Conservation (phyloP, 2,113 vertebrate species). For the Malurus alboscapulatus region DNA sequence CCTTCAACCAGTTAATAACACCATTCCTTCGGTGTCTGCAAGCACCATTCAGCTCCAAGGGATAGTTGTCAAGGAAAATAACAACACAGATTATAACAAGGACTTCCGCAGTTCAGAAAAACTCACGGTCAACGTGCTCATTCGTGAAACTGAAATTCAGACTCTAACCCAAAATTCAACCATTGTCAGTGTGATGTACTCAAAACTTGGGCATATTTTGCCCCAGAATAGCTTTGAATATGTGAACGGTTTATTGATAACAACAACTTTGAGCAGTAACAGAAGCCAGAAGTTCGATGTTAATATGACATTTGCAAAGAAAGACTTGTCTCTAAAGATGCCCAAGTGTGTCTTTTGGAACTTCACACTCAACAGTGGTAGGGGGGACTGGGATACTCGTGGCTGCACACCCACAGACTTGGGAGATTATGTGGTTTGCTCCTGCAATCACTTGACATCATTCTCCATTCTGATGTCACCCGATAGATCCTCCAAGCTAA, state of each 20-base stretch:
- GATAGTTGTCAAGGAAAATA: not conserved
- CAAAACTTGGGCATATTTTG: slow-evolving; percentile 69
- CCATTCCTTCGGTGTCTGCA: not conserved
- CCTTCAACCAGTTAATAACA: slow-evolving; percentile 7
- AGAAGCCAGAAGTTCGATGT: slow-evolving; percentile 37
- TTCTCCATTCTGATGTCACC: slow-evolving; percentile 88
- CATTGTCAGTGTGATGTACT: slow-evolving; percentile 73
- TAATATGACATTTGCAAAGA: slow-evolving; percentile 72
- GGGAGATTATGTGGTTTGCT: slow-evolving; percentile 61
- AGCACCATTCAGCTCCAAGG: slow-evolving; percentile 69
- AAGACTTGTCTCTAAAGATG: not conserved
- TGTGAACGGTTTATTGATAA: slow-evolving; percentile 74
- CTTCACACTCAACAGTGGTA: not conserved
- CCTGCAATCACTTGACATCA: slow-evolving; percentile 82
- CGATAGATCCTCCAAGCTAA: fast-evolving
- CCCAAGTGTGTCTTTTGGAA: slow-evolving; percentile 82
- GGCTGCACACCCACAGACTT: slow-evolving; percentile 50
- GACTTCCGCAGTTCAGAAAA: slow-evolving; percentile 2
- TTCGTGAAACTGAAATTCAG: slow-evolving; percentile 30
- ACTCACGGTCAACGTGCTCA: slow-evolving; percentile 56
- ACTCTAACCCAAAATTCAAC: not conserved
- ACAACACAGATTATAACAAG: slow-evolving; percentile 26
- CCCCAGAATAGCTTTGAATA: fast-evolving
- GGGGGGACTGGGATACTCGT: slow-evolving; percentile 57
- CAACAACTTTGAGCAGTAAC: slow-evolving; percentile 63